Evolutionary conservation across 2,888 invertebrate species (phyloP).

Genomic region (Selenia dentaria): DNA sequence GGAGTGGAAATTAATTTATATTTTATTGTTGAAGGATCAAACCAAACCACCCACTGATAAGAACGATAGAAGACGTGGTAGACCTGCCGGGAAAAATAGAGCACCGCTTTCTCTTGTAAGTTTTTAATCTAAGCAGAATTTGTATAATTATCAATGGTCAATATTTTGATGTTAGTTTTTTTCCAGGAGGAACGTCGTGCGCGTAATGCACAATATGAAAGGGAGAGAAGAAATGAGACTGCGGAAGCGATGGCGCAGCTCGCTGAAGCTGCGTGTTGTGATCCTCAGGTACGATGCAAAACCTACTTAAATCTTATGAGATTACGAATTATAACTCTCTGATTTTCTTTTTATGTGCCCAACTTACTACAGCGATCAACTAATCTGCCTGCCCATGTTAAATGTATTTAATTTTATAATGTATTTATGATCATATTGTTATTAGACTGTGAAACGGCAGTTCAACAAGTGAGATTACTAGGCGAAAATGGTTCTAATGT

Average conservation of each 20-base stretch:
- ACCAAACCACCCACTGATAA: slow-evolving; percentile 13
- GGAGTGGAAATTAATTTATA: too few relatives aligned
- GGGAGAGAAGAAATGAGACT: slow-evolving; percentile 49
- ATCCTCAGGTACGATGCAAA: slow-evolving; percentile 37
- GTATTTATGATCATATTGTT: too few relatives aligned
- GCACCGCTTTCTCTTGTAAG: slow-evolving; percentile 49
- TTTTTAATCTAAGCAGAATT: slow-evolving; percentile 10
- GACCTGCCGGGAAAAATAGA: slow-evolving; percentile 52
- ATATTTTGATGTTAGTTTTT: slow-evolving; percentile 2
- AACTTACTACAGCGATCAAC: too few relatives aligned
- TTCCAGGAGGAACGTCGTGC: slow-evolving; percentile 54
- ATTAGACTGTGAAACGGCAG: too few relatives aligned
- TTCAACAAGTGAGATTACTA: too few relatives aligned
- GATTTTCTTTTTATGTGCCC: too few relatives aligned
- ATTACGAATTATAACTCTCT: too few relatives aligned
- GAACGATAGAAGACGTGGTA: slow-evolving; percentile 42
- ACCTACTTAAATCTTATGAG: too few relatives aligned
- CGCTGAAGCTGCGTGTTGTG: slow-evolving; percentile 42
- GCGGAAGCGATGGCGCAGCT: slow-evolving; percentile 46
- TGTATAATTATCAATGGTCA: too few relatives aligned
- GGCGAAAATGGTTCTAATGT: too few relatives aligned
- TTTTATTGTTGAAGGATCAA: neutral
- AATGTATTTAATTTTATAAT: too few relatives aligned
- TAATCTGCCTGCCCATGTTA: too few relatives aligned
- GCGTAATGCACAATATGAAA: slow-evolving; percentile 56